Conservation (phyloP, 92 coral and sea anemone genomes). For the Phenganax stokvisi region DNA sequence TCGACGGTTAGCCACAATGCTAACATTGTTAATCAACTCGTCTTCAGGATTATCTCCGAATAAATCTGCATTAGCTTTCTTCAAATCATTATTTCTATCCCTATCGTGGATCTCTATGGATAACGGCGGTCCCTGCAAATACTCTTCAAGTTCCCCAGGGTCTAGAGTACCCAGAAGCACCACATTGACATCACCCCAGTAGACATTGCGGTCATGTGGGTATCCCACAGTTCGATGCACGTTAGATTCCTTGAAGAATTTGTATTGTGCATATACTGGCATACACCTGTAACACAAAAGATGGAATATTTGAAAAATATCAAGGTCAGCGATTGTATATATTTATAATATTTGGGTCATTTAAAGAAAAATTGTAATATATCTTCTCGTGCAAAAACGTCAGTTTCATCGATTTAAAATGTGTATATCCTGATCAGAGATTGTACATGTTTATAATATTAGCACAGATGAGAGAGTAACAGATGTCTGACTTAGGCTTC, state of each 20-base stretch:
- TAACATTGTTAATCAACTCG: slow-evolving; percentile 87
- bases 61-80: slow-evolving; percentile 68
- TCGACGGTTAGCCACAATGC: slow-evolving; percentile 87
- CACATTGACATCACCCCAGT: slow-evolving; percentile 86
- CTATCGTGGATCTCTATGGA: slow-evolving; percentile 91
- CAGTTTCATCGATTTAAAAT: no score
- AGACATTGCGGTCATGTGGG: slow-evolving; percentile 78
- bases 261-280: slow-evolving; percentile 67
- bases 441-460: neutral
- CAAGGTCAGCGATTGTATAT: no score
- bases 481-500: no score
- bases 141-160: slow-evolving; percentile 70
- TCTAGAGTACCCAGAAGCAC: slow-evolving; percentile 81
- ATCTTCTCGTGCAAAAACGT: no score
- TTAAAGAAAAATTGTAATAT: neutral
- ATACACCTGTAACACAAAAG: slow-evolving; percentile 58
- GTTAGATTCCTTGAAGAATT: slow-evolving; percentile 70
- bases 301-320: neutral
- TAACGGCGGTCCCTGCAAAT: slow-evolving; percentile 81
- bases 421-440: no score
- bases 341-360: neutral
- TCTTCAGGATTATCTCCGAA: slow-evolving; percentile 93
- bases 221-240: slow-evolving; percentile 64
- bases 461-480: neutral
- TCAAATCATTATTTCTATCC: slow-evolving; percentile 61